phyloP scores from a whole-genome alignment of 2,888 invertebrate genomes.

The Melolontha melolontha region DNA sequence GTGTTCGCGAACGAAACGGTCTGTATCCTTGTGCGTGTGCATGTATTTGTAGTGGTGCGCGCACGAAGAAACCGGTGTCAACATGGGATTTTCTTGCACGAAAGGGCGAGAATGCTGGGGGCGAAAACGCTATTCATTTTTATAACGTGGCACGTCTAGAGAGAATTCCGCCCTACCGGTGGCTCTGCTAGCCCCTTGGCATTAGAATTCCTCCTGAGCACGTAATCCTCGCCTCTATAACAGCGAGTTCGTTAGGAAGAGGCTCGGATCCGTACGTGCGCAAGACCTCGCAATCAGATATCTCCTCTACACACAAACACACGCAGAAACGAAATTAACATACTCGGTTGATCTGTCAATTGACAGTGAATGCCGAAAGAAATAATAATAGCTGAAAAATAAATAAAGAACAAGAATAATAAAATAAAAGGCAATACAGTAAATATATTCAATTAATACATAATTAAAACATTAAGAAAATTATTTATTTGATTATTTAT shows the following conservation, averaged over 20 bases:
- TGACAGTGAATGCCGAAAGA: conserved; percentile 16
- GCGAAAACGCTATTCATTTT: conserved; percentile 59
- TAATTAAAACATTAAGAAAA: no score
- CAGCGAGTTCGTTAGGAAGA: conserved; percentile 53
- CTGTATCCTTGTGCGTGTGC: conserved; percentile 25
- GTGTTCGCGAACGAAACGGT: no score
- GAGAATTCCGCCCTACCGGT: conserved; percentile 32
- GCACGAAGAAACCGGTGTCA: conserved; percentile 58
- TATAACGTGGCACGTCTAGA: conserved; percentile 51
- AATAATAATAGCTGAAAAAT: conserved; percentile 14
- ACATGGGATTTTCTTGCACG: conserved; percentile 58
- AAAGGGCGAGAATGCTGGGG: conserved; percentile 46
- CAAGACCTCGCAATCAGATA: conserved; percentile 34
- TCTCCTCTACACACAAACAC: conserved; percentile 16
- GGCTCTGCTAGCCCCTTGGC: conserved; percentile 46
- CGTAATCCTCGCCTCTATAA: conserved; percentile 51
- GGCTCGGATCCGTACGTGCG: conserved; percentile 50
- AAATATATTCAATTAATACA: no score
- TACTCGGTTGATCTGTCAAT: conserved; percentile 34
- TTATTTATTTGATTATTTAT: no score
- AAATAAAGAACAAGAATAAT: no score
- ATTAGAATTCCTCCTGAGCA: conserved; percentile 54
- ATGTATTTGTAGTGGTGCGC: conserved; percentile 49
- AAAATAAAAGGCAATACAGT: no score
- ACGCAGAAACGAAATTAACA: conserved; percentile 28